Percentiles rank a stretch among this genome's conserved stretches.
phyloP scores from a whole-genome alignment of 1,140 invertebrate species.

The Brachionus asplanchnoidis region DNA sequence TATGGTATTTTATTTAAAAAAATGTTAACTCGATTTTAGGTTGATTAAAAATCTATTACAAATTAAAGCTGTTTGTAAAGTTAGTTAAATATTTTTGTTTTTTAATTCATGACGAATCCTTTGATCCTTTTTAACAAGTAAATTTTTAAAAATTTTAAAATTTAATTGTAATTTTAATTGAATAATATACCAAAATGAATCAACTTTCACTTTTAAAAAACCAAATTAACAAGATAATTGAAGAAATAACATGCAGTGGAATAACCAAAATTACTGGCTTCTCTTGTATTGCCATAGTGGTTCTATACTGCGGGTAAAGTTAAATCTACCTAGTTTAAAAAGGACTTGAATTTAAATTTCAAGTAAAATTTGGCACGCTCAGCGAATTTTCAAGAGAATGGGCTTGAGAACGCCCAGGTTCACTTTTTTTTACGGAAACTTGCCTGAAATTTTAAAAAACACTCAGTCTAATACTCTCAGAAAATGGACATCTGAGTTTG shows the following conservation, averaged over 20 bases:
- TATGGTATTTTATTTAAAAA: too few relatives aligned
- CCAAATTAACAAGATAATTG: not conserved
- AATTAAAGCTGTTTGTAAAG: too few relatives aligned
- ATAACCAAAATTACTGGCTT: not conserved
- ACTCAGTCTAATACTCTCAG: slow-evolving; percentile 8
- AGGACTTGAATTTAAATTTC: not conserved
- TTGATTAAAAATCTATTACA: too few relatives aligned
- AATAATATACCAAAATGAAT: not conserved
- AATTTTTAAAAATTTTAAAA: too few relatives aligned
- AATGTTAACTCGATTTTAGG: too few relatives aligned
- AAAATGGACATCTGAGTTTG: slow-evolving; percentile 54
- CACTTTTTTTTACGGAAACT: slow-evolving; percentile 26
- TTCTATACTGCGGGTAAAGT: not conserved
- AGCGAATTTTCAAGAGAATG: not conserved
- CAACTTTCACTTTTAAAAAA: not conserved
- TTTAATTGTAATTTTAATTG: too few relatives aligned
- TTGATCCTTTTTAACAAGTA: too few relatives aligned
- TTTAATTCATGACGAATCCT: too few relatives aligned
- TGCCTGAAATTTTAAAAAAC: slow-evolving; percentile 13
- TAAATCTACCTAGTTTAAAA: not conserved
- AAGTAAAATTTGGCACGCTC: slow-evolving; percentile 27
- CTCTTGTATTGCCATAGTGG: not conserved
- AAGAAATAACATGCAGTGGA: not conserved
- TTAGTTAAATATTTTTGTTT: too few relatives aligned
- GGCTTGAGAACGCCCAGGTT: slow-evolving; percentile 2